Evolutionary conservation across 2,113 vertebrate genomes (phyloP).

Genomic region (Rhinopomastus cyanomelas): DNA sequence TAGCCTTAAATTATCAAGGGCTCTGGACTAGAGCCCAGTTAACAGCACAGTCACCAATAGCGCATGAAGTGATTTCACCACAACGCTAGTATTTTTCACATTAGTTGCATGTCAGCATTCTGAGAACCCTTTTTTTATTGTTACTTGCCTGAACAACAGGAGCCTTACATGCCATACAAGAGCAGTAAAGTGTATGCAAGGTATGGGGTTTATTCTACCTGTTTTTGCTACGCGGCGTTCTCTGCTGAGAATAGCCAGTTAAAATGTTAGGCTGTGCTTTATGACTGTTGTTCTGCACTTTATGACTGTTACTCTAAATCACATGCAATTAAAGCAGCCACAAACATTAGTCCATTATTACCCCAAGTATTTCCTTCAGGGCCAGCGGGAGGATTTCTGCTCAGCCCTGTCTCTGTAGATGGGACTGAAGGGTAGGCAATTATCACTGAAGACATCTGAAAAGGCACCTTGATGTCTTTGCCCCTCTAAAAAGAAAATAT

Average conservation of each 20-base stretch:
- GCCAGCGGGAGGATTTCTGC: neutral
- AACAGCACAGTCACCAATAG: neutral
- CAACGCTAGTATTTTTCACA: neutral
- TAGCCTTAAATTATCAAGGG: neutral
- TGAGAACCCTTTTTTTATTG: neutral
- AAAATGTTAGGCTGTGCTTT: neutral
- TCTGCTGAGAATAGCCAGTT: slow-evolving; percentile 16
- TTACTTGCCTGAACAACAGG: neutral
- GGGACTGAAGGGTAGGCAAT: neutral
- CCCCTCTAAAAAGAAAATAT: neutral
- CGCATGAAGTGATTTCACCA: neutral
- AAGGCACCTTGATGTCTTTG: neutral
- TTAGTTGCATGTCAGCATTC: neutral
- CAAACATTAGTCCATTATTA: slow-evolving; percentile 14
- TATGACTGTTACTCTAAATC: slow-evolving; percentile 37
- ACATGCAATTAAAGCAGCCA: slow-evolving; percentile 6
- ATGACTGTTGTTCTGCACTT: slow-evolving; percentile 21
- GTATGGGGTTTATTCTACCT: neutral
- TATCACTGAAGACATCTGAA: neutral
- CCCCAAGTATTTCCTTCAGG: neutral
- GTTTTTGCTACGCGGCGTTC: neutral
- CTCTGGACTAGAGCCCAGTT: neutral
- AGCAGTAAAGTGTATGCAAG: neutral
- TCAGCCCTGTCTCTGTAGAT: neutral
- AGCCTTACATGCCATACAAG: neutral